Evolutionary conservation across 2,888 invertebrate species (phyloP).

Genomic region (Eledona agricola): DNA sequence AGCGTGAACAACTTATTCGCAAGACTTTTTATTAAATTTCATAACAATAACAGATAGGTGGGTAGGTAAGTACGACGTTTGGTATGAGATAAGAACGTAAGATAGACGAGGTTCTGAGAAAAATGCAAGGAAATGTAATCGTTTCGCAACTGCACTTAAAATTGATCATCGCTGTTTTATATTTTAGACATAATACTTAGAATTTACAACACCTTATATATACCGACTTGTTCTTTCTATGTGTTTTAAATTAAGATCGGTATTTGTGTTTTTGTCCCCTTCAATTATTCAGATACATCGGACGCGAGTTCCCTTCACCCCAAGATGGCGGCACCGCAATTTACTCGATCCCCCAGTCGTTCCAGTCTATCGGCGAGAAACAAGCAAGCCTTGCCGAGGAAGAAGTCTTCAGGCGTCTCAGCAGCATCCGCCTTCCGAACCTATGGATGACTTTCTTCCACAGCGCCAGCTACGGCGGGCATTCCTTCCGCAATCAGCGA

Average conservation of each 20-base stretch:
- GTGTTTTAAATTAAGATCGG: slow-evolving; percentile 38
- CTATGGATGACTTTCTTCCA: slow-evolving; percentile 58
- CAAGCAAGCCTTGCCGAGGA: slow-evolving; percentile 56
- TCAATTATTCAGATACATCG: slow-evolving; percentile 55
- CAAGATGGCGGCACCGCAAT: slow-evolving; percentile 41
- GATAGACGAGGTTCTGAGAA: too few species aligned
- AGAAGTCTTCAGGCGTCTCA: slow-evolving; percentile 50
- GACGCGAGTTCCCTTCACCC: slow-evolving; percentile 53
- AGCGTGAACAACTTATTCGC: too few species aligned
- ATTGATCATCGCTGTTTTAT: too few species aligned
- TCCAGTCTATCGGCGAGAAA: slow-evolving; percentile 51
- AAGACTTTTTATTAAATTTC: too few species aligned
- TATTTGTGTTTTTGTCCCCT: too few species aligned
- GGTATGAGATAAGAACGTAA: too few species aligned
- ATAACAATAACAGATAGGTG: too few species aligned
- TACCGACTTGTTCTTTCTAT: slow-evolving; percentile 4
- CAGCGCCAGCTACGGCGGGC: slow-evolving; percentile 55
- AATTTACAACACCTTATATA: too few species aligned
- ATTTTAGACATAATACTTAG: too few species aligned
- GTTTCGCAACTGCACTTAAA: too few species aligned
- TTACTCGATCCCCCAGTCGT: slow-evolving; percentile 53
- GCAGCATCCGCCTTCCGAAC: slow-evolving; percentile 43
- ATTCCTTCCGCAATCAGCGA: slow-evolving; percentile 54
- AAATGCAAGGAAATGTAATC: too few species aligned
- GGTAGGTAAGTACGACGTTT: too few species aligned